Conservation (phyloP, 53 echinoderm and acorn worm genomes). For the Henricia sp. region DNA sequence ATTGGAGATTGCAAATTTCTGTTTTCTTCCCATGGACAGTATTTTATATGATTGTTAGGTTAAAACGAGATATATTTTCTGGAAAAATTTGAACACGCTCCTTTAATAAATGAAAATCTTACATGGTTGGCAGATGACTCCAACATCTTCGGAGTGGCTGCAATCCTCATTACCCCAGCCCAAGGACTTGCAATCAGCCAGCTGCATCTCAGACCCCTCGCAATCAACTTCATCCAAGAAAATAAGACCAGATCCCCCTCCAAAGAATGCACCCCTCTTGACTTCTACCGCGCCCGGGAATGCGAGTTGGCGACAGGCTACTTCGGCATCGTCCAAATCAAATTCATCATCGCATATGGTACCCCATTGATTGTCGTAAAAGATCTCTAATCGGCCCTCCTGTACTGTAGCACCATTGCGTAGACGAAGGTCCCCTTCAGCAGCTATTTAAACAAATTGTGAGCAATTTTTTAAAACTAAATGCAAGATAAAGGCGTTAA, state of each 20-base stretch:
- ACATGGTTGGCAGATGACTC: conserved; percentile 37
- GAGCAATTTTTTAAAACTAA: not conserved
- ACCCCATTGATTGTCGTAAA: conserved; percentile 50
- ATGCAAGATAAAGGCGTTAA: not conserved
- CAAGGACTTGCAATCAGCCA: conserved; percentile 19
- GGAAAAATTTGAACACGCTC: too few species aligned
- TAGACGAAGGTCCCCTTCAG: conserved; percentile 35
- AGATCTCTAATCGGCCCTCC: conserved; percentile 57
- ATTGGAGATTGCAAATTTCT: too few species aligned
- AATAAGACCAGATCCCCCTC: not conserved
- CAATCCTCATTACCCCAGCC: conserved; percentile 50
- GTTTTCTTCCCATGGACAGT: too few species aligned
- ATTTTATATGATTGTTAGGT: too few species aligned
- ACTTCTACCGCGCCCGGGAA: conserved; percentile 40
- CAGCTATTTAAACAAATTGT: not conserved
- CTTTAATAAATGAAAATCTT: not conserved
- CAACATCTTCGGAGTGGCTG: conserved; percentile 33
- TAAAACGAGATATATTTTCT: too few species aligned
- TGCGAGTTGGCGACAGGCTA: conserved; percentile 66
- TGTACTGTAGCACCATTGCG: conserved; percentile 3
- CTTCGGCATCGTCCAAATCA: conserved; percentile 39
- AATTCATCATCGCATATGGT: conserved; percentile 56
- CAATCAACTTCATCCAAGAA: conserved; percentile 42
- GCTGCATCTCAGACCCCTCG: not conserved
- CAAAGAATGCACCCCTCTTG: conserved; percentile 14